Percentiles rank a stretch among this genome's conserved stretches.
Evolutionary conservation across 2,797 vertebrate genomes (phyloP).

Genomic region (Monodelphis domestica): DNA sequence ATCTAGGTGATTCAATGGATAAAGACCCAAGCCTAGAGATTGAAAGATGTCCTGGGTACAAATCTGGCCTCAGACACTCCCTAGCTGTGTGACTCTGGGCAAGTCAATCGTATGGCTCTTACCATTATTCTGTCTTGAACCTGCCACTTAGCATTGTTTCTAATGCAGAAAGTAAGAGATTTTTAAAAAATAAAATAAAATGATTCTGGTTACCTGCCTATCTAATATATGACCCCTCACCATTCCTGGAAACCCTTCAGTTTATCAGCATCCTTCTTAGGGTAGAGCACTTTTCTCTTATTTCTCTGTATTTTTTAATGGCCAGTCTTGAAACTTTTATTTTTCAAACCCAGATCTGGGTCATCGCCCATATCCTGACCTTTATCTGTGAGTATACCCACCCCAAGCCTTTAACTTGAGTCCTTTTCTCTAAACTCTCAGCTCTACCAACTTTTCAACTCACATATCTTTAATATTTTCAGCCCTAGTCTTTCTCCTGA

Average conservation of each 20-base stretch:
- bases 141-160: too few relatives aligned
- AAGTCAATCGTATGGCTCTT: too few relatives aligned
- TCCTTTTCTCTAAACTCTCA: constrained; percentile 40
- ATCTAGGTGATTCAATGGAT: too few relatives aligned
- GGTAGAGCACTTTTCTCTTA: constrained; percentile 4
- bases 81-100: too few relatives aligned
- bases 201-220: too few relatives aligned
- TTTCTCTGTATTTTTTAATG: background rate
- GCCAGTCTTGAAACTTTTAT: background rate
- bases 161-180: too few relatives aligned
- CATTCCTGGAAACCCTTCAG: background rate
- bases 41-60: too few relatives aligned
- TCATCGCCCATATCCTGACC: constrained; percentile 11
- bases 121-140: too few relatives aligned
- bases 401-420: constrained; percentile 28
- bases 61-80: too few relatives aligned
- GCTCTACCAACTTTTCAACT: constrained; percentile 17
- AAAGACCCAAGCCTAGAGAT: too few relatives aligned
- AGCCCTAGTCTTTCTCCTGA: constrained; percentile 34
- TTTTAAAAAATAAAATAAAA: too few relatives aligned
- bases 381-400: constrained; percentile 5
- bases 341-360: background rate
- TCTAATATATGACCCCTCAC: too few relatives aligned
- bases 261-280: background rate
- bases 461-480: constrained; percentile 46